Percentiles rank a stretch among this genome's conserved stretches.
phyloP scores from a whole-genome alignment of 1,140 invertebrate genomes.

The Bombus confusus region DNA sequence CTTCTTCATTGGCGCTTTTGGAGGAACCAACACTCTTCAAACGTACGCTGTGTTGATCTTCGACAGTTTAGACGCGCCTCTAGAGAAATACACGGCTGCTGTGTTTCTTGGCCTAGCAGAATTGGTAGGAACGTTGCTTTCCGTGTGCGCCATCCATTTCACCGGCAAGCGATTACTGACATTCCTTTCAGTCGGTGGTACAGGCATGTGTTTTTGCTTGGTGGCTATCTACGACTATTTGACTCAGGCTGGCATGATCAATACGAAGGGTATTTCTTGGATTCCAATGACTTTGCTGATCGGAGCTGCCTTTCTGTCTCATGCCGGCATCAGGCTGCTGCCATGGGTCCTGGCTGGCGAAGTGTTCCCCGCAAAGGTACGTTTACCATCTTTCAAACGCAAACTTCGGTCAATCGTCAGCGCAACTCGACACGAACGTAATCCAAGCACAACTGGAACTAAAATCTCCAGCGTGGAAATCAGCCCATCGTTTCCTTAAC shows the following conservation, averaged over 20 bases:
- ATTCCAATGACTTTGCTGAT: constrained; percentile 87
- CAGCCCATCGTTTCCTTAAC: too few species aligned
- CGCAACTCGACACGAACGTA: rapidly evolving
- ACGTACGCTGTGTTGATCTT: constrained; percentile 90
- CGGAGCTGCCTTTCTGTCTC: constrained; percentile 86
- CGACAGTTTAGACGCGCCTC: constrained; percentile 85
- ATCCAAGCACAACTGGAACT: background rate
- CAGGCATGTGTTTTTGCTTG: constrained; percentile 84
- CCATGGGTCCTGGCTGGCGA: constrained; percentile 91
- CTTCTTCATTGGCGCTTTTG: constrained; percentile 88
- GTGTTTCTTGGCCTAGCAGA: constrained; percentile 87
- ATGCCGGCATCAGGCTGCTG: constrained; percentile 87
- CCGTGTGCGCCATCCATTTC: constrained; percentile 86
- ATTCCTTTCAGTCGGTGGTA: constrained; percentile 86
- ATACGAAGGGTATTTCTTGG: constrained; percentile 84
- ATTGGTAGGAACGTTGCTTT: constrained; percentile 85
- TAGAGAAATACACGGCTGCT: constrained; percentile 89
- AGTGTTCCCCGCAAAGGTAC: constrained; percentile 80
- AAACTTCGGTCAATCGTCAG: too few species aligned
- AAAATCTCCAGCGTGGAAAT: too few species aligned
- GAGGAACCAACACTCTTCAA: constrained; percentile 87
- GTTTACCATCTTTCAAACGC: background rate
- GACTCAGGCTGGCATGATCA: constrained; percentile 52
- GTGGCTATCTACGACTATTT: constrained; percentile 84
- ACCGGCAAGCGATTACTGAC: constrained; percentile 87